Evolutionary conservation across 23 tunicate species (phyloP).

Genomic region (Aplidium turbinatum): DNA sequence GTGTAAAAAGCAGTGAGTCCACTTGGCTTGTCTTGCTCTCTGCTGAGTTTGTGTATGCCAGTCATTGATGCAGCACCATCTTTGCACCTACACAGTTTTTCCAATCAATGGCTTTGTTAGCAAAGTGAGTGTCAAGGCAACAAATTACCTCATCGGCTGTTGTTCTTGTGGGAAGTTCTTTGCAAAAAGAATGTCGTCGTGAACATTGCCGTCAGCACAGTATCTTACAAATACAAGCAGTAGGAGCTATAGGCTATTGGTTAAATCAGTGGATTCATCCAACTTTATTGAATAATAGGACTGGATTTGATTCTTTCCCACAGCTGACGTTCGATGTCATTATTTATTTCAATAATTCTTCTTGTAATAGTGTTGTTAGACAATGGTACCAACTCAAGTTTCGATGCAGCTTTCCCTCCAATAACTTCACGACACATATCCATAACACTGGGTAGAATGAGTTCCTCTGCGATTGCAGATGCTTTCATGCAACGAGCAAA

Average conservation of each 20-base stretch:
- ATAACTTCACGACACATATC: slow-evolving; percentile 27
- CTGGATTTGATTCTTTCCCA: slow-evolving; percentile 32
- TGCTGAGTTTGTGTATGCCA: slow-evolving; percentile 27
- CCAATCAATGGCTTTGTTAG: slow-evolving; percentile 31
- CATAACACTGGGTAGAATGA: slow-evolving; percentile 25
- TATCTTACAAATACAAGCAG: slow-evolving; percentile 29
- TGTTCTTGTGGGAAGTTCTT: slow-evolving; percentile 42
- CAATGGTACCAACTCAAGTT: slow-evolving; percentile 36
- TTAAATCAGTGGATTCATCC: slow-evolving; percentile 46
- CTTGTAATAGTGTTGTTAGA: slow-evolving; percentile 37
- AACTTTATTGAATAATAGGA: slow-evolving; percentile 31
- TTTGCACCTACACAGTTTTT: slow-evolving; percentile 49
- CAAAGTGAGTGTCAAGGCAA: slow-evolving; percentile 36
- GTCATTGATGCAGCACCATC: slow-evolving; percentile 59
- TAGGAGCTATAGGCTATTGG: slow-evolving; percentile 22
- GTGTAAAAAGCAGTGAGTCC: slow-evolving; percentile 52
- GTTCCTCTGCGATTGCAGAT: slow-evolving; percentile 34
- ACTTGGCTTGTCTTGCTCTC: slow-evolving; percentile 36
- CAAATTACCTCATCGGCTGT: slow-evolving; percentile 45
- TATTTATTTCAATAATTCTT: slow-evolving; percentile 31
- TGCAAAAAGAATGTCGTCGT: slow-evolving; percentile 39
- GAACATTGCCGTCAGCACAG: slow-evolving; percentile 25
- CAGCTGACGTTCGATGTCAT: slow-evolving; percentile 51
- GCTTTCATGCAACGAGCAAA: slow-evolving; percentile 33
- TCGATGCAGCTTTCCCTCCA: slow-evolving; percentile 41